Percentiles rank a stretch among this genome's conserved stretches.
Conservation (phyloP, 2,113 vertebrate genomes). For the Parotia lawesii region DNA sequence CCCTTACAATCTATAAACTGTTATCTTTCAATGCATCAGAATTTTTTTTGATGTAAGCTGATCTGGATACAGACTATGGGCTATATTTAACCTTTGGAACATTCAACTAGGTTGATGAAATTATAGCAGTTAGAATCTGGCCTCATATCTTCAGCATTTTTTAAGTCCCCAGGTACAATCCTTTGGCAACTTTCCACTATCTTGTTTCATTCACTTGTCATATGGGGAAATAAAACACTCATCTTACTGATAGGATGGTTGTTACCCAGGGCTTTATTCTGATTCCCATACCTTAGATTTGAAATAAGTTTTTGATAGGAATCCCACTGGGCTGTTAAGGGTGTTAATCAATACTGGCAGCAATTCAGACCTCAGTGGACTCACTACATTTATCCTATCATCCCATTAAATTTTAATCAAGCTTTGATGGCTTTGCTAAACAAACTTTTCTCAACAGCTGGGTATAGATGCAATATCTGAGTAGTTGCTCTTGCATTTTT, state of each 20-base stretch:
- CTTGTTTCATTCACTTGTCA: not conserved
- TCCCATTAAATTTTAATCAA: conserved; percentile 57
- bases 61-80: not conserved
- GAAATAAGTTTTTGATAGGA: conserved; percentile 26
- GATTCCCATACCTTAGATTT: not conserved
- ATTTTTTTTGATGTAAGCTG: not conserved
- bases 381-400: conserved; percentile 12
- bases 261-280: not conserved
- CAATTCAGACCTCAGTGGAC: conserved; percentile 19
- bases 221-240: not conserved
- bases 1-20: not conserved
- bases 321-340: conserved; percentile 21
- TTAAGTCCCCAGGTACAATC: not conserved
- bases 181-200: not conserved
- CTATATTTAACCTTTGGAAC: not conserved
- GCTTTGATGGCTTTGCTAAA: conserved; percentile 47
- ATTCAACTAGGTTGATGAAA: not conserved
- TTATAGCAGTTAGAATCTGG: not conserved
- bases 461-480: not conserved
- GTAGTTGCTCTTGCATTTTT: not conserved
- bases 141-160: not conserved
- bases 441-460: conserved; percentile 28
- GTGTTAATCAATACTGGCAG: conserved; percentile 58
- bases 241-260: not conserved
- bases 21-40: not conserved